Conservation (phyloP, 2,113 vertebrate species). For the Cromileptes altivelis region DNA sequence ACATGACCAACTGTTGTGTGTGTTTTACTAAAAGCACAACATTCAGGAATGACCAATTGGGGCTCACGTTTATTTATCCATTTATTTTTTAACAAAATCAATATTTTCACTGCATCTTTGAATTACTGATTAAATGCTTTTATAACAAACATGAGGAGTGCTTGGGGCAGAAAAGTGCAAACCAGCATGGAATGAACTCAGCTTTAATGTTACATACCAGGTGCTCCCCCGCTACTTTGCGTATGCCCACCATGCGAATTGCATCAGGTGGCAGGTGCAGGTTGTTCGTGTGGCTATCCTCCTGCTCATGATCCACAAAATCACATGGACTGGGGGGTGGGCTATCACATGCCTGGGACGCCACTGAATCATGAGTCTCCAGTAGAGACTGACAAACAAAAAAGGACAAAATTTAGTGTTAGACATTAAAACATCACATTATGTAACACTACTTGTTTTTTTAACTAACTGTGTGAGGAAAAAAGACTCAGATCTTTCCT, state of each 20-base stretch:
- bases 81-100: background rate
- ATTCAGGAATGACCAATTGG: background rate
- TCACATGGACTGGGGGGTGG: conserved; percentile 88
- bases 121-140: background rate
- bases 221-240: conserved; percentile 92
- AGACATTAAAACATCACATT: background rate
- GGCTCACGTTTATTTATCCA: too few species aligned
- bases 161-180: background rate
- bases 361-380: conserved; percentile 96
- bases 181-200: background rate
- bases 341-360: conserved; percentile 91
- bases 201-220: conserved; percentile 85
- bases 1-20: background rate
- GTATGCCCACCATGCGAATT: conserved; percentile 96
- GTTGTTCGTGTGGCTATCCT: conserved; percentile 70
- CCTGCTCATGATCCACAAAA: conserved; percentile 81
- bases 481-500: background rate
- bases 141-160: background rate
- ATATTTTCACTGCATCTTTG: background rate
- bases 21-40: background rate
- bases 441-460: background rate
- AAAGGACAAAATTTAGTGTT: background rate
- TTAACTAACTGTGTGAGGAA: background rate
- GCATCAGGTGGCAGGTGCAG: conserved; percentile 90
- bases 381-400: conserved; percentile 88